Evolutionary conservation across 1,140 invertebrate genomes (phyloP).

Genomic region (Nephotettix cincticeps): DNA sequence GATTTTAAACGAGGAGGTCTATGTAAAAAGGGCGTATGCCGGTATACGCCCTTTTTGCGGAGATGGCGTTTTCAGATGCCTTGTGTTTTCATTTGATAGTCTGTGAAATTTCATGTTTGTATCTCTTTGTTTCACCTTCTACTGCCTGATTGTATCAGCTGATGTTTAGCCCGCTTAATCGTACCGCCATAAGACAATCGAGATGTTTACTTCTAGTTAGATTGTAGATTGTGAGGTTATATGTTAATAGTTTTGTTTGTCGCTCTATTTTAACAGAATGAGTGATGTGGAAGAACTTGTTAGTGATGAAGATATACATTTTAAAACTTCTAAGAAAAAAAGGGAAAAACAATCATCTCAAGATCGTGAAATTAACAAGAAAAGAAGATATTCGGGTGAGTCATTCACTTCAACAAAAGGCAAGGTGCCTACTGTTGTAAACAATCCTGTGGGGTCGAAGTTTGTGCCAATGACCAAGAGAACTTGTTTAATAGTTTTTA

Average conservation of each 20-base stretch:
- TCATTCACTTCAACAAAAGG: no score
- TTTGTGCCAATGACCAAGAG: no score
- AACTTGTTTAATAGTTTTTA: no score
- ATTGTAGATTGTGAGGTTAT: conserved; percentile 5
- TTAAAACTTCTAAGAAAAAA: background rate
- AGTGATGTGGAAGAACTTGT: conserved; percentile 7
- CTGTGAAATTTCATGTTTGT: conserved; percentile 9
- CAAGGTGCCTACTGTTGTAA: no score
- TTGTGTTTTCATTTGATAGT: background rate
- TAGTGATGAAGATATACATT: conserved; percentile 1
- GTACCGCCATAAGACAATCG: background rate
- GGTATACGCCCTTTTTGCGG: conserved; percentile 7
- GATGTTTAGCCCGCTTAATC: background rate
- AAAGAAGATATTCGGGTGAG: no score
- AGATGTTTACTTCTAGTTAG: background rate
- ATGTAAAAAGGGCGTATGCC: conserved; percentile 14
- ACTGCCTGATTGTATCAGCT: background rate
- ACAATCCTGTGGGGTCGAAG: no score
- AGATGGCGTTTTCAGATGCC: background rate
- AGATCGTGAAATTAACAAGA: no score
- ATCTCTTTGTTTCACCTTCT: background rate
- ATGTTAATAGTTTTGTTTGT: background rate
- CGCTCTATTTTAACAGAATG: background rate
- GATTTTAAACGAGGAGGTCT: no score
- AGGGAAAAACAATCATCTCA: no score